Percentiles rank a stretch among this genome's conserved stretches.
phyloP scores from a whole-genome alignment of 2,113 vertebrate species.

The Ploceus nigricollis region DNA sequence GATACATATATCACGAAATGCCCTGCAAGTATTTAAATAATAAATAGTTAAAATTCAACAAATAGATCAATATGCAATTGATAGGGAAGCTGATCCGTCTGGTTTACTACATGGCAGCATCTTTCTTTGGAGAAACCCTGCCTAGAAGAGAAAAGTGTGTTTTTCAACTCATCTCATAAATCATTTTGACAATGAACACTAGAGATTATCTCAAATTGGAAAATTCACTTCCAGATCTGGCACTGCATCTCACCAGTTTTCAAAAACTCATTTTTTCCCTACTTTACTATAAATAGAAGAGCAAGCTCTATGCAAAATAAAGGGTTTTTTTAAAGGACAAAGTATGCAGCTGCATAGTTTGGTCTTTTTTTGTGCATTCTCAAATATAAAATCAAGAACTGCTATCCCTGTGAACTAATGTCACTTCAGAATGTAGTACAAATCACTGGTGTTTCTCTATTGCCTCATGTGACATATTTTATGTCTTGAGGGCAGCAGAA shows the following conservation, averaged over 20 bases:
- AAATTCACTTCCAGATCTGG: neutral
- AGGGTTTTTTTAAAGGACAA: neutral
- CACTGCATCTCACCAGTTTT: neutral
- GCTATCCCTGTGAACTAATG: neutral
- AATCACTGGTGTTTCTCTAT: neutral
- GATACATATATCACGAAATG: neutral
- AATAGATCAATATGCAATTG: neutral
- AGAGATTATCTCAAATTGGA: neutral
- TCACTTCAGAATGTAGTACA: neutral
- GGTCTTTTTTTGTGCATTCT: neutral
- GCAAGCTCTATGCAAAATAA: neutral
- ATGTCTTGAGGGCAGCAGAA: neutral
- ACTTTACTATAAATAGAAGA: neutral
- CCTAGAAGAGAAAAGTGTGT: neutral
- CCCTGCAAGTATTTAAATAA: neutral
- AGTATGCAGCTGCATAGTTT: neutral
- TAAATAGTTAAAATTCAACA: neutral
- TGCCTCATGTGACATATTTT: neutral
- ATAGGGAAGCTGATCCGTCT: neutral
- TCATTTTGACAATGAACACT: neutral
- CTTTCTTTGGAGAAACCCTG: neutral
- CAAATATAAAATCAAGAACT: neutral
- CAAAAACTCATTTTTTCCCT: neutral
- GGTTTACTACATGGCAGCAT: neutral
- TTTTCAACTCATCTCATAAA: neutral